Base-by-base conservation (phyloP, 2,888 invertebrate species). In the Clistopyga incitator region DNA sequence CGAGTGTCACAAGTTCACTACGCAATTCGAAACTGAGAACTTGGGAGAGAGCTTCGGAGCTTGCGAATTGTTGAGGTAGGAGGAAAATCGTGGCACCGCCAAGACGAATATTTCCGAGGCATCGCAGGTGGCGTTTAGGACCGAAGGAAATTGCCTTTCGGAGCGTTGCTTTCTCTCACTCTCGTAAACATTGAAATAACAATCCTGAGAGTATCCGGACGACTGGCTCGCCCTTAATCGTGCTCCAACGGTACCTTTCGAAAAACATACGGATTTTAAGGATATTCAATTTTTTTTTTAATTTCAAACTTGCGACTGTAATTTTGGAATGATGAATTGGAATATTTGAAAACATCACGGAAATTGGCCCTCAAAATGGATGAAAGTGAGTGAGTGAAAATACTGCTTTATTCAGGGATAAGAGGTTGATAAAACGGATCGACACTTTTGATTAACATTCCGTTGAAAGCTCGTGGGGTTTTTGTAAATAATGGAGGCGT, bases 51-150 rank as follows among this genome's bases (percentile, higher is more conserved):
- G n/a, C n/a, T n/a, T n/a, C 8, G 1, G 38, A 38, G 20, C n/a
- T n/a, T n/a, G n/a, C 18, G 64, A 20, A 64, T 18, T 50, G 50
- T 50, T n/a, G 50, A 50, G n/a, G 50, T 50, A 50, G n/a, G 18
- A 1, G 2, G 38, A 18, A 3, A 18, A 18, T n/a, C 50, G 50
- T 29, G 8, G n/a, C n/a, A 59, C 59, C 34, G 20, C 59, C 59
- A 34, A 29, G 54, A 25, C 13, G 25, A 64, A 38, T 42, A 64
- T 64, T 42, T 42, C 8, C 10, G 20, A n/a, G 59, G 29, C 15
- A 61, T 61, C 59, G 59, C 59, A 61, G 59, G 59, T 61, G 59
- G 34, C 59, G 29, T 61, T 61, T 34, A 61, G 34, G 59, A 61
- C 29, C 59, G 29, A 23, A 61, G 59, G 15, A 61, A 61, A 61